A percentile compares a stretch with the other conserved stretches of the same genome.
These are phyloP conservation scores for Lepilemur septentrionalis DNA, from an alignment of 2,797 vertebrate species.

Conservation along the genomic window DNA sequence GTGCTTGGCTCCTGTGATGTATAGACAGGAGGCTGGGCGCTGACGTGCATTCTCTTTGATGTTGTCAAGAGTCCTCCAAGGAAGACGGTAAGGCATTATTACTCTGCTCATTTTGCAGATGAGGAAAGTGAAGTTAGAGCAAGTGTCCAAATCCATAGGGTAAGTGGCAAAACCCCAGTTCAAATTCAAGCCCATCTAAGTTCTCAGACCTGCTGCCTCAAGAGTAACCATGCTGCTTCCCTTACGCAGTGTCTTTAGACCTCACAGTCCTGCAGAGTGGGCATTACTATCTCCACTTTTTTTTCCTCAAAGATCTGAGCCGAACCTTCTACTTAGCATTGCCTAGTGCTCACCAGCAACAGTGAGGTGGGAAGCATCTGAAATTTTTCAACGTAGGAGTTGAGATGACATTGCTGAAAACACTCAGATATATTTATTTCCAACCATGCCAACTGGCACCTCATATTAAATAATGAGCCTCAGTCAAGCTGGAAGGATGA, in stretches of 20 bases:
- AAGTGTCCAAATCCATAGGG: not conserved
- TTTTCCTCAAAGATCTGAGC: not conserved
- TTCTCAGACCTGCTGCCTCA: not conserved
- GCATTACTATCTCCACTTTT: not conserved
- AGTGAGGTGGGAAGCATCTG: not conserved
- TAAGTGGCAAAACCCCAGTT: not conserved
- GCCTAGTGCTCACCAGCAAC: not conserved
- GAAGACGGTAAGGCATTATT: not conserved
- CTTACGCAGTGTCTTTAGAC: not conserved
- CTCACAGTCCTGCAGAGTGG: not conserved
- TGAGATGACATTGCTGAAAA: conserved; percentile 27
- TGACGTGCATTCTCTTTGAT: not conserved
- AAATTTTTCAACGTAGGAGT: conserved; percentile 15
- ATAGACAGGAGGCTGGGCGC: not conserved
- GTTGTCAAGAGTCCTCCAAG: not conserved
- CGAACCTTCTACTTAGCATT: not conserved
- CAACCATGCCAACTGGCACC: conserved; percentile 39
- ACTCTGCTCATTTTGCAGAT: not conserved
- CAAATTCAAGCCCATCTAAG: not conserved
- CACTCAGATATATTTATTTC: conserved; percentile 58
- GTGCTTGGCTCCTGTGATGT: not conserved
- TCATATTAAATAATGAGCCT: conserved; percentile 45
- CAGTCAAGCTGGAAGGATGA: conserved; percentile 51
- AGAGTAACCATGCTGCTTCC: not conserved
- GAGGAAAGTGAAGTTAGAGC: not conserved